Evolutionary conservation across 1,140 invertebrate genomes (phyloP).

Genomic region (Tachypleus tridentatus): DNA sequence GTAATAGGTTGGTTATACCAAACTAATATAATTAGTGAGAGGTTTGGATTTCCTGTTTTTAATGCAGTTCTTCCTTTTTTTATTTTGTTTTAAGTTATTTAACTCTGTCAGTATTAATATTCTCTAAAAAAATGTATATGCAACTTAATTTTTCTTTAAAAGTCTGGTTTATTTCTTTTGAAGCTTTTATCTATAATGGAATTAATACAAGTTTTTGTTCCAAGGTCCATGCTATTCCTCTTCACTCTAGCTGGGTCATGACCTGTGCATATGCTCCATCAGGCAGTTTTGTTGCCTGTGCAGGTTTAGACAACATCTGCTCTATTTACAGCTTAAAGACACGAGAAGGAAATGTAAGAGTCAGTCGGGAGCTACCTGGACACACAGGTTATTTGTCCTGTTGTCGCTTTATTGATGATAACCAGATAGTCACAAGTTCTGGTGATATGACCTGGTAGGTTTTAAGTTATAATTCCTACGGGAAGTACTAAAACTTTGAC

Average conservation of each 20-base stretch:
- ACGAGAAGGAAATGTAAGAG: constrained; percentile 90
- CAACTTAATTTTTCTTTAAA: too few species aligned
- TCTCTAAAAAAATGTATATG: too few species aligned
- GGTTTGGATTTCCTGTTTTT: too few species aligned
- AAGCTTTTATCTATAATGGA: too few species aligned
- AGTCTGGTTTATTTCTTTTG: too few species aligned
- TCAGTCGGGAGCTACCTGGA: constrained; percentile 88
- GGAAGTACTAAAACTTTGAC: constrained; percentile 88
- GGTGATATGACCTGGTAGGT: constrained; percentile 97
- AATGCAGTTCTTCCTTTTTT: too few species aligned
- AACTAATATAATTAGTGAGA: too few species aligned
- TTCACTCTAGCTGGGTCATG: constrained; percentile 98
- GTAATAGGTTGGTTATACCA: too few species aligned
- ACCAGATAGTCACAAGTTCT: constrained; percentile 96
- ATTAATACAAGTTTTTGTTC: too few species aligned
- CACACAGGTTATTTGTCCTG: constrained; percentile 96
- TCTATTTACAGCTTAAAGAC: constrained; percentile 97
- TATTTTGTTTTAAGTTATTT: too few species aligned
- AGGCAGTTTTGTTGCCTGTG: constrained; percentile 92
- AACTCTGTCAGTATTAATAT: too few species aligned
- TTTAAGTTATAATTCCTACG: too few species aligned
- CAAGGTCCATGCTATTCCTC: constrained; percentile 82
- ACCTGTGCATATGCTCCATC: constrained; percentile 97
- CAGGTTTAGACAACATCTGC: constrained; percentile 97
- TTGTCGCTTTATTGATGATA: constrained; percentile 96